Base-by-base conservation (phyloP, 2,113 vertebrate species). In the Bufo gargarizans region DNA sequence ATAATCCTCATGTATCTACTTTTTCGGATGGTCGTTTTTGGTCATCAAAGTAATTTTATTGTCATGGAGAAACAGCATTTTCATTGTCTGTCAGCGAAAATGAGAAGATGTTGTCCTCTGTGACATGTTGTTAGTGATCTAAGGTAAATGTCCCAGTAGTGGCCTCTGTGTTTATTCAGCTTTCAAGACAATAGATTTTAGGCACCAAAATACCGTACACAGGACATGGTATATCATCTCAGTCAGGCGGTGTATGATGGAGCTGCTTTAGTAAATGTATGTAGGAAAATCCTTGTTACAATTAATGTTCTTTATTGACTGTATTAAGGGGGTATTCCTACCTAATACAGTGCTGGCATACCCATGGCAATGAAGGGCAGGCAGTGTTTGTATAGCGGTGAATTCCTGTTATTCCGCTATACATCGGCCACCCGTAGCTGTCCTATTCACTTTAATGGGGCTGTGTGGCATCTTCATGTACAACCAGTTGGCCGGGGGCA, bases 41-140 rank as follows among this genome's bases (percentile, higher is more conserved):
- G 47, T 84, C 65, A 84, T 67, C 65, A 84, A 55, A 84, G 50
- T 84, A 50, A 84, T 84, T 71, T 84, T 84, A 55, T 56, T 72
- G 82, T 56, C 82, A 72, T 33, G 16, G 22, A 71, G 33, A 50
- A 6, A 77, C 43, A 77, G 65, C 77, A 50, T 59, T 56, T 77
- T 77, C 45, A 50, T 86, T 77, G 19, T 45, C 84, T 86, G 84
- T 86, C 84, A 86, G 56, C 1, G 33, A 11, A 16, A 59, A 50
- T 45, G 8, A 12, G 22, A 77, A 49, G 55, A 56, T 17, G 71
- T 19, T 49, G 58, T 43, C 33, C 61, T 59, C 8, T 19, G 50
- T 85, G 83, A 85, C 67, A 63, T 86, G 74, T 86, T 47, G 22
- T 63, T 61, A 6, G 56, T 63, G 43, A 86, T n/a, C 43, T 65